Evolutionary conservation across 1,140 invertebrate genomes (phyloP).

Genomic region (Trypoxylus dichotomus): DNA sequence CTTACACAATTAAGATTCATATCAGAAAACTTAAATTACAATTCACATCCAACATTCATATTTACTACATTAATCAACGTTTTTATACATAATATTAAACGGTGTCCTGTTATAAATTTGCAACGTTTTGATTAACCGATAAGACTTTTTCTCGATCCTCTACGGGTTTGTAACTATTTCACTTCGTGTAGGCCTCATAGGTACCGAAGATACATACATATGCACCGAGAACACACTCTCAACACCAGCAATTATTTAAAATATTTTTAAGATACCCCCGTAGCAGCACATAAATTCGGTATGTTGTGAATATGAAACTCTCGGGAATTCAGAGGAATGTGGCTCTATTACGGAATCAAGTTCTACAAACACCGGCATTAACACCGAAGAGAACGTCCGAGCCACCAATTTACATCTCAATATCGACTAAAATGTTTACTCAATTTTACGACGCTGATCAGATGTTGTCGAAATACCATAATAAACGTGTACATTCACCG

Average conservation of each 20-base stretch:
- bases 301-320: constrained; percentile 28
- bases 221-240: not conserved
- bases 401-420: constrained; percentile 38
- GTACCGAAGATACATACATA: not conserved
- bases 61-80: not conserved
- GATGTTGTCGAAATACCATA: constrained; percentile 21
- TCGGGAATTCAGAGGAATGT: constrained; percentile 30
- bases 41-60: not conserved
- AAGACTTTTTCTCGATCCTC: not conserved
- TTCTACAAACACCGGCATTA: constrained; percentile 37
- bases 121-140: constrained; percentile 6
- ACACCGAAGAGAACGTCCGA: constrained; percentile 32
- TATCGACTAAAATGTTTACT: constrained; percentile 32
- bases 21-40: not conserved
- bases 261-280: constrained; percentile 17
- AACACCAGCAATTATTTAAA: constrained; percentile 20
- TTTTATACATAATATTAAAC: not conserved
- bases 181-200: not conserved
- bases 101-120: not conserved
- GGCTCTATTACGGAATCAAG: constrained; percentile 38
- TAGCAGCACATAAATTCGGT: constrained; percentile 27
- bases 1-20: not conserved
- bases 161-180: not conserved
- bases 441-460: constrained; percentile 27
- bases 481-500: constrained; percentile 17